Percentiles rank a stretch among this genome's conserved stretches.
Evolutionary conservation across 2,797 vertebrate genomes (phyloP).

Genomic region (Scyliorhinus canicula): DNA sequence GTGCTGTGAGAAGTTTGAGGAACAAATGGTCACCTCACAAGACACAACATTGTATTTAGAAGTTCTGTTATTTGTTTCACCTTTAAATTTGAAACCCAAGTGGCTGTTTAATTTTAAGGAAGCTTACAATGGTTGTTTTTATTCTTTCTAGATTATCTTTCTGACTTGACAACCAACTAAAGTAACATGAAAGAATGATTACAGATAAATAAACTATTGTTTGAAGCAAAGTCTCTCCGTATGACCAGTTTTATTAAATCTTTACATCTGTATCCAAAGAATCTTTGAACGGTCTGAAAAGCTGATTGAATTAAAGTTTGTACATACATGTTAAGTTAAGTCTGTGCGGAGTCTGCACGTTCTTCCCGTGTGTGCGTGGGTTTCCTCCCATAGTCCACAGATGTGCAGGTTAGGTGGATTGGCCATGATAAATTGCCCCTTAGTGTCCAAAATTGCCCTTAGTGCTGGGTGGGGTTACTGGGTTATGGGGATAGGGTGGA

Average conservation of each 20-base stretch:
- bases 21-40: constrained; percentile 30
- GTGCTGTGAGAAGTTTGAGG: constrained; percentile 33
- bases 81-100: constrained; percentile 27
- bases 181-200: constrained; percentile 36
- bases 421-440: no score
- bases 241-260: background rate
- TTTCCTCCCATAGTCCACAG: no score
- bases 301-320: background rate
- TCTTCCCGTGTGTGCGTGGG: no score
- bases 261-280: background rate
- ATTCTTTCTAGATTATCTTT: constrained; percentile 29
- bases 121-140: constrained; percentile 33
- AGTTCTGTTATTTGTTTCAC: constrained; percentile 10
- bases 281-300: background rate
- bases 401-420: no score
- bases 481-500: no score
- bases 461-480: no score
- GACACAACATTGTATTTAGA: background rate
- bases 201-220: constrained; percentile 33
- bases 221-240: background rate
- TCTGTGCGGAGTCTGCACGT: no score
- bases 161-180: constrained; percentile 25
- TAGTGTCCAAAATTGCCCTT: no score
- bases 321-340: background rate
- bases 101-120: constrained; percentile 28